These are phyloP conservation scores for Myripristis murdjan DNA, from an alignment of 2,797 vertebrate species.

Conservation along the genomic window DNA sequence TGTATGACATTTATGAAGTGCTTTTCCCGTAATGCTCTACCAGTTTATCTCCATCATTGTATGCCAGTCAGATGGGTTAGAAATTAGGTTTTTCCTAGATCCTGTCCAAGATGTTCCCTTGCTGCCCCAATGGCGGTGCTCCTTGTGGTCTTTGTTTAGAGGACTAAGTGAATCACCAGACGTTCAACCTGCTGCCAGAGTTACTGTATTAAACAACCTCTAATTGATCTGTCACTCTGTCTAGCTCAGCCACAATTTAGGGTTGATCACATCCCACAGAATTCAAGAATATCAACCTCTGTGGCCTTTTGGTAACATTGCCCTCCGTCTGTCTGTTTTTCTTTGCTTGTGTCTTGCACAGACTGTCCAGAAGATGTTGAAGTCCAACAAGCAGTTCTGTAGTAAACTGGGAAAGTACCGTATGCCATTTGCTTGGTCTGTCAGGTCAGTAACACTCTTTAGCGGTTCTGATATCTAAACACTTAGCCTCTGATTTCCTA, in stretches of 20 bases:
- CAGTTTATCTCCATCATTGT: slow-evolving; percentile 62
- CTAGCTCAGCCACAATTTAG: slow-evolving; percentile 36
- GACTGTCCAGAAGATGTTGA: slow-evolving; percentile 96
- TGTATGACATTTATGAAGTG: slow-evolving; percentile 44
- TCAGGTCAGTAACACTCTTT: slow-evolving; percentile 88
- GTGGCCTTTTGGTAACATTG: slow-evolving; percentile 36
- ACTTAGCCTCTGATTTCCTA: too few species aligned
- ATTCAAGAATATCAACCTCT: slow-evolving; percentile 38
- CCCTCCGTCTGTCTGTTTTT: slow-evolving; percentile 10
- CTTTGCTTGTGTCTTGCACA: slow-evolving; percentile 66
- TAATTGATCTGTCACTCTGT: slow-evolving; percentile 51
- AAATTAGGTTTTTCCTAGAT: slow-evolving; percentile 61
- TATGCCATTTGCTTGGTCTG: slow-evolving; percentile 98
- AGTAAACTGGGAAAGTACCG: slow-evolving; percentile 95
- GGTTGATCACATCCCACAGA: slow-evolving; percentile 27
- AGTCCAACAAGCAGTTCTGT: slow-evolving; percentile 97
- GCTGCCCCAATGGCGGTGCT: slow-evolving; percentile 47
- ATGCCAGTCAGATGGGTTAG: slow-evolving; percentile 52
- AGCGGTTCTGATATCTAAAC: neutral
- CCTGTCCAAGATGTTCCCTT: slow-evolving; percentile 61
- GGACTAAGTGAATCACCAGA: slow-evolving; percentile 68
- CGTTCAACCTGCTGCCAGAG: slow-evolving; percentile 53
- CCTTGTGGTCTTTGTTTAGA: slow-evolving; percentile 67
- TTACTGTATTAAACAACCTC: slow-evolving; percentile 53
- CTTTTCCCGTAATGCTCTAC: slow-evolving; percentile 56